phyloP scores from a whole-genome alignment of 2,797 vertebrate genomes.

The Euthynnus affinis region DNA sequence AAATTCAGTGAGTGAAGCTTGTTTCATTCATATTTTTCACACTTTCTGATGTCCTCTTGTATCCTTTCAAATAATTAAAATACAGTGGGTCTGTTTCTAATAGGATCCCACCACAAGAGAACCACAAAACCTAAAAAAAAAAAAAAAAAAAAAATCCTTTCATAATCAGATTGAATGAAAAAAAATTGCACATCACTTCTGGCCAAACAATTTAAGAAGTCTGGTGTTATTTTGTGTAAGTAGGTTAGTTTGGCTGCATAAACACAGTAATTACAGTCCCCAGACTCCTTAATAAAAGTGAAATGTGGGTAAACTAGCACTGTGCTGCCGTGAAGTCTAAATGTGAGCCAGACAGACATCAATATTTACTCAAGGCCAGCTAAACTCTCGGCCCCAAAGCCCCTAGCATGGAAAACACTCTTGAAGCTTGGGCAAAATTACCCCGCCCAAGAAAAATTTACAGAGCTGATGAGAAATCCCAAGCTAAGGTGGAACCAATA shows the following conservation, averaged over 20 bases:
- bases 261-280: slow-evolving; percentile 53
- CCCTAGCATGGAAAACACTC: slow-evolving; percentile 20
- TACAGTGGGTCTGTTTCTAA: slow-evolving; percentile 26
- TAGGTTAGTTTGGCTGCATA: slow-evolving; percentile 48
- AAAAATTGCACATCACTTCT: slow-evolving; percentile 26
- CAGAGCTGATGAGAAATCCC: slow-evolving; percentile 5
- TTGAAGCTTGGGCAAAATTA: slow-evolving; percentile 29
- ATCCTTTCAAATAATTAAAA: slow-evolving; percentile 31
- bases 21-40: slow-evolving; percentile 17
- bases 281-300: slow-evolving; percentile 56
- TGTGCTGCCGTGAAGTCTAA: slow-evolving; percentile 38
- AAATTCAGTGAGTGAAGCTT: background rate
- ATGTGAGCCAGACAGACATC: slow-evolving; percentile 64
- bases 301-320: slow-evolving; percentile 61
- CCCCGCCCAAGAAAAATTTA: slow-evolving; percentile 33
- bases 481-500: slow-evolving; percentile 3
- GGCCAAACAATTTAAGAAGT: slow-evolving; percentile 43
- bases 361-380: slow-evolving; percentile 68
- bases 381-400: slow-evolving; percentile 40
- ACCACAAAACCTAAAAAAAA: slow-evolving; percentile 44
- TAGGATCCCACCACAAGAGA: slow-evolving; percentile 32
- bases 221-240: slow-evolving; percentile 35
- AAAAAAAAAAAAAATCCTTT: slow-evolving; percentile 59
- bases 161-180: slow-evolving; percentile 13
- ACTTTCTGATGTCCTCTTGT: slow-evolving; percentile 7